Evolutionary conservation across 1,140 invertebrate genomes (phyloP).

Genomic region (Meloidogyne hapla): DNA sequence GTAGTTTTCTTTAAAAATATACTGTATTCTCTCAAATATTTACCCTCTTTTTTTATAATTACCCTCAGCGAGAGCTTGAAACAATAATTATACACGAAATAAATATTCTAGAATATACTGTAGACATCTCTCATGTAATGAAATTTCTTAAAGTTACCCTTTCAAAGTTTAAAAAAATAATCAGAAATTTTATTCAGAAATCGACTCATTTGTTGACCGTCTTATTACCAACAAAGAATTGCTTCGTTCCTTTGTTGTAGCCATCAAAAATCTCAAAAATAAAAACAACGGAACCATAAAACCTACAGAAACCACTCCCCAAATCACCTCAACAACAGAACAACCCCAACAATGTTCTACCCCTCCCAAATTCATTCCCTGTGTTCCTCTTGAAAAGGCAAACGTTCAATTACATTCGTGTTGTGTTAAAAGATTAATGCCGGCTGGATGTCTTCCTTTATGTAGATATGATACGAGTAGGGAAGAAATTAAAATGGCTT

Average conservation of each 20-base stretch:
- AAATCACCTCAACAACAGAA: background rate
- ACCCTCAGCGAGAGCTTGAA: too few species aligned
- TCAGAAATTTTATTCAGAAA: conserved; percentile 35
- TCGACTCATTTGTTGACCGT: conserved; percentile 39
- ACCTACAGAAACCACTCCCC: background rate
- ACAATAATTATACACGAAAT: too few species aligned
- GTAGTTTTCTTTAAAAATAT: too few species aligned
- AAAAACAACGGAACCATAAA: conserved; percentile 13
- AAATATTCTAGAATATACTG: too few species aligned
- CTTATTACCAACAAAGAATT: conserved; percentile 35
- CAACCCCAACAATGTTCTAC: conserved; percentile 30
- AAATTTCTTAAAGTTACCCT: too few species aligned
- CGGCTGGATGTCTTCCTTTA: conserved; percentile 38
- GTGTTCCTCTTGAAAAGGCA: conserved; percentile 38
- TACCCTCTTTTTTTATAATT: too few species aligned
- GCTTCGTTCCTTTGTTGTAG: conserved; percentile 34
- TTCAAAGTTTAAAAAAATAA: too few species aligned
- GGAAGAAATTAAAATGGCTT: conserved; percentile 48
- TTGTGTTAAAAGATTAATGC: conserved; percentile 45
- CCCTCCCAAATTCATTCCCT: conserved; percentile 46
- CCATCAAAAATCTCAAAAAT: conserved; percentile 30
- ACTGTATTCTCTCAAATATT: too few species aligned
- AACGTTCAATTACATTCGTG: conserved; percentile 35
- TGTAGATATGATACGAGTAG: conserved; percentile 53
- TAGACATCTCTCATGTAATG: too few species aligned